These are phyloP conservation scores for Pasiphila rectangulata DNA, from an alignment of 2,888 invertebrate species.

Conservation along the genomic window DNA sequence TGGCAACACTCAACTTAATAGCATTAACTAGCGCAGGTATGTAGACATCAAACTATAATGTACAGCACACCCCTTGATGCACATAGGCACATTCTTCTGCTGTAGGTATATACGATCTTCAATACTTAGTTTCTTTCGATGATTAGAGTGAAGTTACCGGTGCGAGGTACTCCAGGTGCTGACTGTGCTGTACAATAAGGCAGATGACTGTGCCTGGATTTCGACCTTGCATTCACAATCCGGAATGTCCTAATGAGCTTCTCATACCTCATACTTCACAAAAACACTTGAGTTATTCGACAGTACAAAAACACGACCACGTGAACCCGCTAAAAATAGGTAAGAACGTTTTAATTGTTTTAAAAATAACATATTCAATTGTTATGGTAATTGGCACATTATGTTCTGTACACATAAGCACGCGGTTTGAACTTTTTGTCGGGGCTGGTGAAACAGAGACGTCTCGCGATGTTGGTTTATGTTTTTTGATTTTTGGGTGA, in stretches of 20 bases:
- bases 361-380: background rate
- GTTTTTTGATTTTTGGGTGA: slow-evolving; percentile 10
- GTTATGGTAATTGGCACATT: background rate
- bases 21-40: slow-evolving; percentile 53
- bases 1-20: slow-evolving; percentile 41
- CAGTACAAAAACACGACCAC: background rate
- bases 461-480: slow-evolving; percentile 4
- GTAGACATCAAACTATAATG: too few relatives aligned
- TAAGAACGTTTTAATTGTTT: slow-evolving; percentile 3
- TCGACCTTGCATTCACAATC: slow-evolving; percentile 5
- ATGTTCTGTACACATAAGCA: background rate
- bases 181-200: background rate
- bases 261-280: background rate
- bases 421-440: background rate
- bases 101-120: too few relatives aligned
- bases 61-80: too few relatives aligned
- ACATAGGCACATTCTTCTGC: too few relatives aligned
- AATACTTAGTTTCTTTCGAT: slow-evolving; percentile 6
- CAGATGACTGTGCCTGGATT: background rate
- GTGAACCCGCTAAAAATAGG: background rate
- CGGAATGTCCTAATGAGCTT: slow-evolving; percentile 10
- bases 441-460: slow-evolving; percentile 4
- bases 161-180: too few relatives aligned
- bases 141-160: background rate
- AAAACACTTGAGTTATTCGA: background rate